Conservation (phyloP, 2,888 invertebrate species). For the Syrphus vitripennis region DNA sequence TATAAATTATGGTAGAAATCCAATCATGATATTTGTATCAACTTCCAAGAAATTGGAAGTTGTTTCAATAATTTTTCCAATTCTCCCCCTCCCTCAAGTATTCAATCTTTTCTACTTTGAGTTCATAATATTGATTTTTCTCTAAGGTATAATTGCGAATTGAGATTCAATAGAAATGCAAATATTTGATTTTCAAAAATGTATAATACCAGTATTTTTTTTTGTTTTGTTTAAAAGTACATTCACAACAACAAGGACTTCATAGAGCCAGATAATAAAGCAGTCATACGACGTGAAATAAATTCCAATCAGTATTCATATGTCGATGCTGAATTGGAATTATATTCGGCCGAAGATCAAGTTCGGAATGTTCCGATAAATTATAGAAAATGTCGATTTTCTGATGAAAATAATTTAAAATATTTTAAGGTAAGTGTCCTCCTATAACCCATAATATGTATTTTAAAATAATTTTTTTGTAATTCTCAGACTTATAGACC, state of each 20-base stretch:
- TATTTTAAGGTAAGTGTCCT: conserved; percentile 76
- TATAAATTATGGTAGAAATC: too few relatives aligned
- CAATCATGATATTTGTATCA: too few relatives aligned
- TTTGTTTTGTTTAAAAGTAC: conserved; percentile 71
- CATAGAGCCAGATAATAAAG: conserved; percentile 73
- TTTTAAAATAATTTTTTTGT: not conserved
- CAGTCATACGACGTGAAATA: conserved; percentile 71
- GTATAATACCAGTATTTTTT: too few relatives aligned
- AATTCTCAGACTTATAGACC: conserved; percentile 75
- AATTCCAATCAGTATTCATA: conserved; percentile 69
- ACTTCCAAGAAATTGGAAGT: too few relatives aligned
- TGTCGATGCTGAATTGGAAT: conserved; percentile 73
- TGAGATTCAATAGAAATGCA: too few relatives aligned
- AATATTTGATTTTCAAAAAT: too few relatives aligned
- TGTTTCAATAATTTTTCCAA: too few relatives aligned
- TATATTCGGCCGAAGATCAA: conserved; percentile 75
- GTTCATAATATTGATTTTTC: too few relatives aligned
- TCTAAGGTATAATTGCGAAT: too few relatives aligned
- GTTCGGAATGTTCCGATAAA: conserved; percentile 76
- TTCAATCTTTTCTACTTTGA: too few relatives aligned
- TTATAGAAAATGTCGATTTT: conserved; percentile 78
- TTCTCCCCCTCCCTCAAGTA: too few relatives aligned
- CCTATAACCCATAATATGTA: too few relatives aligned
- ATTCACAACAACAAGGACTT: conserved; percentile 77
- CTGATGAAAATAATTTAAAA: conserved; percentile 76